Base-by-base conservation (phyloP, 2,888 invertebrate species). In the Deilephila porcellus region DNA sequence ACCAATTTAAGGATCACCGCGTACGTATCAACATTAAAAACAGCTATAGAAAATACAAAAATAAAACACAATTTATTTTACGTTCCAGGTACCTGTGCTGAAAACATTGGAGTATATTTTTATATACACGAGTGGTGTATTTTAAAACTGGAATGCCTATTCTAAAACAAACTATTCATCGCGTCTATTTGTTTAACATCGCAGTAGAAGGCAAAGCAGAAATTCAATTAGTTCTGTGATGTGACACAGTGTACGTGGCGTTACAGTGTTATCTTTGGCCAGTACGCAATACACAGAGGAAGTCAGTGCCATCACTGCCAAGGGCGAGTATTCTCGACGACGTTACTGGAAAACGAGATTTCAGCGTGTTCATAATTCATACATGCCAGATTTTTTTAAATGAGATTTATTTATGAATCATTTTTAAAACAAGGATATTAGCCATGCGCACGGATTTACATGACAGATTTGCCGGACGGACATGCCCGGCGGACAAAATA, bases 221-320 rank as follows among this genome's bases (percentile, higher is more conserved):
- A 73, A 73, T 67, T 20, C 64, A 67, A 73, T 67, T 52, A 63
- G 59, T 67, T 73, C 34, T 56, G 45, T 45, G 56, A n/a, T 56
- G 59, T 67, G 37, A 67, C 37, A 52, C 60, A 45, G 45, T 56
- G 64, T 34, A 59, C 34, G 56, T 6, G 45, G 19, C 56, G 37
- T 25, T 45, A 20, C 56, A 60, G 60, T 73, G 62, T 71, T 73
- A 34, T 71, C 56, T 73, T 73, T 74, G 72, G 74, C 72, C 72
- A 74, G 25, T 60, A 74, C n/a, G 70, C 72, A 72, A 72, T 53
- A 60, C n/a, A 45, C 45, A 20, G 60, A 52, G 72, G 74, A 72
- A 70, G 52, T 70, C 53, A 67, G 60, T 72, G 60, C 53, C 74
- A 62, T 72, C 70, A 72, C 60, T 72, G 70, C 29, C 74, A 72